Conservation (phyloP, 1,140 invertebrate species). For the Caenorhabditis remanei region DNA sequence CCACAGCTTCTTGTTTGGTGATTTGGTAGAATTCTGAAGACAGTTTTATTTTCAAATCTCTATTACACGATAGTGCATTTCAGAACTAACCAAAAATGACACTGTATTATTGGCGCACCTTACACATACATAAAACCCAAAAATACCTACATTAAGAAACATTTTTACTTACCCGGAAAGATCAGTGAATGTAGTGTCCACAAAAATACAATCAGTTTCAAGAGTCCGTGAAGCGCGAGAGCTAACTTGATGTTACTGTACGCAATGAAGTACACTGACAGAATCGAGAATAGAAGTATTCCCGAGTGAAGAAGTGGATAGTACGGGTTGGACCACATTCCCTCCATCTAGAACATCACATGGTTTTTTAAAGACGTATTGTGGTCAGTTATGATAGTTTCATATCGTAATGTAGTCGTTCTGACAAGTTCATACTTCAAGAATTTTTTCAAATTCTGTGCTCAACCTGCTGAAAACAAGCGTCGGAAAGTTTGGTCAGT, state of each 20-base stretch:
- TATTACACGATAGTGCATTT: no score
- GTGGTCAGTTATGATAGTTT: no score
- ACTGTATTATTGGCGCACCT: no score
- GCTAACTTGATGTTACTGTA: slow-evolving; percentile 32
- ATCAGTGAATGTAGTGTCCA: not conserved
- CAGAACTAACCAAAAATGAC: no score
- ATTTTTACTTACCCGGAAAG: not conserved
- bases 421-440: no score
- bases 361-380: no score
- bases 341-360: not conserved
- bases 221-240: not conserved
- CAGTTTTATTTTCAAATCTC: not conserved
- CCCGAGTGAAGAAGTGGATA: slow-evolving; percentile 8
- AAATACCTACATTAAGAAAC: no score
- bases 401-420: no score
- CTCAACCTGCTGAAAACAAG: no score
- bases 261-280: slow-evolving; percentile 18
- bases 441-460: no score
- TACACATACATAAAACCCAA: no score
- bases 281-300: not conserved
- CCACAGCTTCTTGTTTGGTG: slow-evolving; percentile 1
- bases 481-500: no score
- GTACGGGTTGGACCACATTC: slow-evolving; percentile 13
- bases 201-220: not conserved
- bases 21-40: slow-evolving; percentile 37